Evolutionary conservation across 64 coral and sea anemone genomes (phyloP).

Genomic region (Actinia tenebrosa): DNA sequence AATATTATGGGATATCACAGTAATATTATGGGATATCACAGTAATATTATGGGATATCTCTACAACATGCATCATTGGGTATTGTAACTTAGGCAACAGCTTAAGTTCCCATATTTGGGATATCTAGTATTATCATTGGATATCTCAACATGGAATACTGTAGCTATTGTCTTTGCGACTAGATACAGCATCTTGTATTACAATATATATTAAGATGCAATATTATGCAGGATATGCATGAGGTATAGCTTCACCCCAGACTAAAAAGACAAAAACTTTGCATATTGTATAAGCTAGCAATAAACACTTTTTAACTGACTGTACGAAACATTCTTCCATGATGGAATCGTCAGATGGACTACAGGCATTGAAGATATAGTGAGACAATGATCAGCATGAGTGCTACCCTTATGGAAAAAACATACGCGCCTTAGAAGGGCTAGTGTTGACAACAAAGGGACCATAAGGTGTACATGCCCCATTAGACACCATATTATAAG

Average conservation of each 20-base stretch:
- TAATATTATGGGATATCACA: background rate
- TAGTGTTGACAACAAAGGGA: constrained; percentile 65
- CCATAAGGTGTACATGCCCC: constrained; percentile 54
- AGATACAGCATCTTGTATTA: too few relatives aligned
- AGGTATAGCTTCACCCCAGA: background rate
- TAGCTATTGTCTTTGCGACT: too few relatives aligned
- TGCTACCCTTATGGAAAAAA: constrained; percentile 46
- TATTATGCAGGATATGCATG: background rate
- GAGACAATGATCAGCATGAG: too few relatives aligned
- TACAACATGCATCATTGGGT: background rate
- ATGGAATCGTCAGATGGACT: background rate
- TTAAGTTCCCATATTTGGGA: background rate
- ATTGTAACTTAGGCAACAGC: background rate
- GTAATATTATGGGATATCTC: background rate
- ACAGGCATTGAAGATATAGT: too few relatives aligned
- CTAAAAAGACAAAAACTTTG: too few relatives aligned
- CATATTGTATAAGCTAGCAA: too few relatives aligned
- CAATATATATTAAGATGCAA: too few relatives aligned
- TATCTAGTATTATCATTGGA: background rate
- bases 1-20: constrained; percentile 1
- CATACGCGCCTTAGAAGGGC: constrained; percentile 58
- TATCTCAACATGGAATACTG: too few relatives aligned
- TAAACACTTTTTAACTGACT: background rate
- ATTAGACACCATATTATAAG: constrained; percentile 75
- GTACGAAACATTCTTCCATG: background rate